phyloP scores from a whole-genome alignment of 2,888 invertebrate species.

The Macropis europaea region DNA sequence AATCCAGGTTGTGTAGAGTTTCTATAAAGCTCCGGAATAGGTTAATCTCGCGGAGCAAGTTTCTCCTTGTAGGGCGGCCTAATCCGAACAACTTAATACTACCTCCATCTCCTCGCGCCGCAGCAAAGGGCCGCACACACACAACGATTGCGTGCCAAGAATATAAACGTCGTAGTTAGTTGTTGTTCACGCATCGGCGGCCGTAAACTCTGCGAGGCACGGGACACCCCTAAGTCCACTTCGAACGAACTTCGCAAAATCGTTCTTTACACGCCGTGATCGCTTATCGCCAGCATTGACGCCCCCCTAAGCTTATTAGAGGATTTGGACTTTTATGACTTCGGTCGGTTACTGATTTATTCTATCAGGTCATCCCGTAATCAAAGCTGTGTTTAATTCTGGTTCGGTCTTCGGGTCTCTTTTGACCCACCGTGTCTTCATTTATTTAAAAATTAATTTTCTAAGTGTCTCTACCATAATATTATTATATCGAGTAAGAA shows the following conservation, averaged over 20 bases:
- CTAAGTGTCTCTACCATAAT: too few relatives aligned
- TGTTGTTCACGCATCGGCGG: slow-evolving; percentile 35
- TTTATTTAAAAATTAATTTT: too few relatives aligned
- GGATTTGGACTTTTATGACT: too few relatives aligned
- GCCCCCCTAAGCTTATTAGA: too few relatives aligned
- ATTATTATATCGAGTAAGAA: too few relatives aligned
- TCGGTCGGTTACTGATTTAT: too few relatives aligned
- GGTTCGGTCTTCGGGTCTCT: too few relatives aligned
- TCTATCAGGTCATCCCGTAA: too few relatives aligned
- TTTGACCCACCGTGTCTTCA: too few relatives aligned
- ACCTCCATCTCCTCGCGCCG: too few relatives aligned
- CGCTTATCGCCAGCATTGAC: background rate
- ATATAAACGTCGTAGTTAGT: slow-evolving; percentile 42
- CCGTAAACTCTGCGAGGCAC: slow-evolving; percentile 24
- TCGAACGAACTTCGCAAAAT: slow-evolving; percentile 1
- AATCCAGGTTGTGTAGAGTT: slow-evolving; percentile 70
- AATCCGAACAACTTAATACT: slow-evolving; percentile 72
- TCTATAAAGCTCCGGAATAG: slow-evolving; percentile 71
- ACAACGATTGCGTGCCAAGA: slow-evolving; percentile 42
- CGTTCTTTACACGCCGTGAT: background rate
- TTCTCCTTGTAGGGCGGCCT: slow-evolving; percentile 63
- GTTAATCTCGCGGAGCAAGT: slow-evolving; percentile 72
- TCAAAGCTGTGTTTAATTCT: too few relatives aligned
- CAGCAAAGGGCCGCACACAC: slow-evolving; percentile 32
- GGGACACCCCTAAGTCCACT: slow-evolving; percentile 5